Base-by-base conservation (phyloP, 64 coral and sea anemone genomes). In the Anthopleura sola region DNA sequence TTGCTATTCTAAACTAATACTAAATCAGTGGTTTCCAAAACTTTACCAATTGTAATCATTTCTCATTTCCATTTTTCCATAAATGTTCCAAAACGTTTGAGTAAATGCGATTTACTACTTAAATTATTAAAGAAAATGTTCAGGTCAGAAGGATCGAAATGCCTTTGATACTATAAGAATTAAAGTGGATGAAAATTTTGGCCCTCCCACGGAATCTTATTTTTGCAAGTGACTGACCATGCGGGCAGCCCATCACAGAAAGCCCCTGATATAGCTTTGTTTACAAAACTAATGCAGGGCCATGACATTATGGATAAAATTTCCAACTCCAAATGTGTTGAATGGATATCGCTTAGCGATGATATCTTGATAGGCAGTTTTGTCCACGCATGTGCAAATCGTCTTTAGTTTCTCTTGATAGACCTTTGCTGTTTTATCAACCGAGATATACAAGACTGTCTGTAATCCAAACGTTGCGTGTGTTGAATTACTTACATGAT, bases 271-370 rank as follows among this genome's bases (percentile, higher is more conserved):
- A 71, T 16, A 7, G n/a, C 34, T 14, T 71, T 71, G 66, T 71
- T 71, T 71, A 71, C 66, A 71, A 34, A 32, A 71, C 66, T 71
- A 71, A 71, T 71, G 66, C 34, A 71, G 28, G 66, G 66, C 66
- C 66, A 71, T 71, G 66, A 71, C 66, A 71, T 20, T 34, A 71
- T 71, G 14, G 66, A 71, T 71, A 71, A 32, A 32, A 28, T 71
- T 71, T 71, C 29, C 66, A 71, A 71, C 66, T 71, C 66, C 13
- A 71, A 71, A 71, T 32, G 66, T 34, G 66, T 71, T 71, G 66
- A 71, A 71, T 71, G 28, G 66, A 34, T 14, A 71, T 71, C 66
- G 31, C 66, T 71, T 71, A 71, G 66, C 66, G 66, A 9, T 71
- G 66, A 53, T 53, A 53, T 53, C 16, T 17, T 53, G 50, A 71